Base-by-base conservation (phyloP, 2,888 invertebrate species). In the Caenorhabditis plicata region DNA sequence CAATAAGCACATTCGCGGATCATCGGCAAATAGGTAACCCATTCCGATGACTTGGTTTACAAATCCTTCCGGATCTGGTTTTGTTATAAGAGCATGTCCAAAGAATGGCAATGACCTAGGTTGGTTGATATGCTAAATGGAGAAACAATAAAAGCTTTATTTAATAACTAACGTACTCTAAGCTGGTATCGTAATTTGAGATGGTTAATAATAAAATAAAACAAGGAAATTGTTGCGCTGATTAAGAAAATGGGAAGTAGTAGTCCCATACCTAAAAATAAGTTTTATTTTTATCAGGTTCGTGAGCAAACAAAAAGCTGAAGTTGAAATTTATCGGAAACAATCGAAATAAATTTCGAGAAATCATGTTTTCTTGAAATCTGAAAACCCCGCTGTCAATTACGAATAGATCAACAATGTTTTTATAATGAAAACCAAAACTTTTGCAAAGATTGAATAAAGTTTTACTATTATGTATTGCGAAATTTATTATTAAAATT, bases 71-170 rank as follows among this genome's bases (percentile, higher is more conserved):
- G 85, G 86, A 74, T 86, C 85, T 27, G 85, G 85, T 77, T 86
- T 85, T 64, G 86, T 82, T 75, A 87, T 86, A 44, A 86, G 83
- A 22, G 85, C 84, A 80, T 87, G 86, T n/a, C 88, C 88, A 49
- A 88, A 75, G 15, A 87, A 71, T 0, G 87, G 87, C 45, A 86
- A 74, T 1, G 63, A 56, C 7, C 66, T 46, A n/a, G 87, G 87
- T 42, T 87, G 87, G 8, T 86, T 87, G 48, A 87, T 85, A 74
- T 83, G 32, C 58, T 55, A 42, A 38, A 45, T 48, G 11, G 2
- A 23, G n/a, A n/a, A 19, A 15, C 3, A 29, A 22, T 17, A 35
- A 22, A 8, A 1, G 2, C 26, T 20, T 42, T 36, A 36, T 17
- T 5, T 5, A 23, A 32, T 7, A 29, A 19, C 3, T 5, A 26